Conservation (phyloP, 2,113 vertebrate species). For the Brienomyrus brachyistius region DNA sequence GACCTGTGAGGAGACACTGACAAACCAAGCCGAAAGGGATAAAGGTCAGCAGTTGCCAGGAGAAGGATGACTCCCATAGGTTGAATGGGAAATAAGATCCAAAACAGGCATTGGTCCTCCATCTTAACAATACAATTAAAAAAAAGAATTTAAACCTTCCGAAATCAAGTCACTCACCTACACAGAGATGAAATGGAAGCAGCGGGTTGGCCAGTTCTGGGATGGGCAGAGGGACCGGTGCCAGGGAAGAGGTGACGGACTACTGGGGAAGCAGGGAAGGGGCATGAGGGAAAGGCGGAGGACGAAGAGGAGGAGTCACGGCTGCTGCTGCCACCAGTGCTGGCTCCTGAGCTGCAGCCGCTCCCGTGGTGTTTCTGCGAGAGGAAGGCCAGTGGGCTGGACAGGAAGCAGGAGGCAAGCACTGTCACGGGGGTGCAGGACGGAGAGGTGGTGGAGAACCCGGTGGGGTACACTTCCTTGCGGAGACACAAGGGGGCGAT, state of each 20-base stretch:
- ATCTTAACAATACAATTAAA: neutral
- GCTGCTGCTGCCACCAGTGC: slow-evolving; percentile 12
- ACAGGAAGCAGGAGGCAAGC: slow-evolving; percentile 53
- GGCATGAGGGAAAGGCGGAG: slow-evolving; percentile 14
- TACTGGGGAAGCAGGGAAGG: slow-evolving; percentile 26
- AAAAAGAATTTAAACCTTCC: neutral
- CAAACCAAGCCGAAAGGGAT: neutral
- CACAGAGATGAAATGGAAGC: slow-evolving; percentile 29
- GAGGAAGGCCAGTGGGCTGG: slow-evolving; percentile 60
- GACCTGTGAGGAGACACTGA: slow-evolving; percentile 16
- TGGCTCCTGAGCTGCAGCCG: slow-evolving; percentile 3
- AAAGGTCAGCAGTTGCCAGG: neutral
- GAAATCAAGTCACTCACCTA: slow-evolving; percentile 35
- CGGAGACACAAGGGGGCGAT: slow-evolving; percentile 70
- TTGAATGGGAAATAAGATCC: neutral
- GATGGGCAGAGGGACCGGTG: slow-evolving; percentile 23
- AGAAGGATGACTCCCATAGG: neutral
- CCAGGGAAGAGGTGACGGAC: slow-evolving; percentile 30
- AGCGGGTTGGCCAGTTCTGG: slow-evolving; percentile 28
- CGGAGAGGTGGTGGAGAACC: slow-evolving; percentile 36
- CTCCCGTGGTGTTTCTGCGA: slow-evolving; percentile 40
- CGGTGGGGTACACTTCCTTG: slow-evolving; percentile 77
- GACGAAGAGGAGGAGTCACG: slow-evolving; percentile 19
- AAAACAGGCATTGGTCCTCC: neutral
- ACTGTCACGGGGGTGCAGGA: slow-evolving; percentile 42